Evolutionary conservation across 2,888 invertebrate species (phyloP), one percentile per base, ranked within the genome.

Genomic region (Habrosyne pyritoides): DNA sequence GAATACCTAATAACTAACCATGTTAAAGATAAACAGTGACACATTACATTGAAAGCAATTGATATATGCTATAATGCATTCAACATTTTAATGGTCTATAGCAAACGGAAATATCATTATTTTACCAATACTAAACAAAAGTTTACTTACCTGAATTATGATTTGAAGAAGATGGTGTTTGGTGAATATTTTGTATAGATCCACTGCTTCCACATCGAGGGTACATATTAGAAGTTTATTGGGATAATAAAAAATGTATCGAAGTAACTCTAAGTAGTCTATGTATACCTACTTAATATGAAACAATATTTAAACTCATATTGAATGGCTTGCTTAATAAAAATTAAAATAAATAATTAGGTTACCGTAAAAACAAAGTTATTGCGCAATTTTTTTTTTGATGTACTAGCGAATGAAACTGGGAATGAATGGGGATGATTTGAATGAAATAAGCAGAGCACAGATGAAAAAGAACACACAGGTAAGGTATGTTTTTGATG

Each of bases 121-220:
- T 6, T 28, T 6, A 28, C 0, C 5, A 10, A 30, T 30, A 30
- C 30, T 5, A 28, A 49, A 51, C 47, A 28, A 42, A 54, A 30
- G 53, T 46, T 42, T 56, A 66, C 68, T 79, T 85, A 95, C 96
- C 96, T 78, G 96, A 95, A 81, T 96, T 96, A 75, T 96, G 96
- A 64, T 96, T 96, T 1, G 96, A 96, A 21, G 96, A 96, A 30
- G 95, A 96, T 48, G 96, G 95, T 10, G 96, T 96, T 77, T 96
- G 95, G 57, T 96, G 95, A 24, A 96, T 91, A 66, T 91, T 96
- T 75, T 96, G 95, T 54, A 96, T 94, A 52, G 96, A 96, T 53
- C 96, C 96, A 64, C 95, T 95, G 79, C 96, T 96, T 72, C 95
- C 96, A 81, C 95, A 95, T 50, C 96, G 93, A 26, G 96, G 94